Percentiles rank a stretch among this genome's conserved stretches.
Evolutionary conservation across 1,140 invertebrate genomes (phyloP).

Genomic region (Araneus ventricosus): DNA sequence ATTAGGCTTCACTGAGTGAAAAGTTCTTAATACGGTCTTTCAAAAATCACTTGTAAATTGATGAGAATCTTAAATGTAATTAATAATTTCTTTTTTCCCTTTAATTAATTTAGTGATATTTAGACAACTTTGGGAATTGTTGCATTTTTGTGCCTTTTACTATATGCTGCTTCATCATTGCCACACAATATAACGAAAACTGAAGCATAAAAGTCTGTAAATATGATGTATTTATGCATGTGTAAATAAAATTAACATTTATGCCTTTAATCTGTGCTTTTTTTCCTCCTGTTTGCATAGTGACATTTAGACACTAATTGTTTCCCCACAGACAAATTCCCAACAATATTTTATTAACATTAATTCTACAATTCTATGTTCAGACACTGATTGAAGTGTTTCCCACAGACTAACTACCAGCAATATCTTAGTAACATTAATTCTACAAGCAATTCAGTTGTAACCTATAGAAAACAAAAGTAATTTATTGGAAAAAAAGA

Average conservation of each 20-base stretch:
- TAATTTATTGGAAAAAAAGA: too few relatives aligned
- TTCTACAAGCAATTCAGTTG: too few relatives aligned
- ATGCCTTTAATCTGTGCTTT: background rate
- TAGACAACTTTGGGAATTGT: constrained; percentile 5
- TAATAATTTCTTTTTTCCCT: background rate
- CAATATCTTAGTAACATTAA: too few relatives aligned
- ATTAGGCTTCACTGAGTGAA: background rate
- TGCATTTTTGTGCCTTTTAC: constrained; percentile 42
- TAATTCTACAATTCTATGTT: too few relatives aligned
- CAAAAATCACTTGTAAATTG: background rate
- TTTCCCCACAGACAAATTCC: too few relatives aligned
- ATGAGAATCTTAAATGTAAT: background rate
- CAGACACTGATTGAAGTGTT: too few relatives aligned
- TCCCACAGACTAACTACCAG: too few relatives aligned
- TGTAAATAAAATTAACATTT: constrained; percentile 41
- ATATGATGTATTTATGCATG: constrained; percentile 41
- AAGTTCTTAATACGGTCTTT: background rate
- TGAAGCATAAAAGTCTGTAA: background rate
- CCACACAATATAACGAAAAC: background rate
- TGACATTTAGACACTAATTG: background rate
- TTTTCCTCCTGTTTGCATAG: background rate
- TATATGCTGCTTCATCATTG: background rate
- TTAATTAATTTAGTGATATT: constrained; percentile 13
- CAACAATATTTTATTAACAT: too few relatives aligned
- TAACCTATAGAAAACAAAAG: too few relatives aligned